Evolutionary conservation across 2,113 vertebrate species (phyloP).

Genomic region (Oxyruncus cristatus): DNA sequence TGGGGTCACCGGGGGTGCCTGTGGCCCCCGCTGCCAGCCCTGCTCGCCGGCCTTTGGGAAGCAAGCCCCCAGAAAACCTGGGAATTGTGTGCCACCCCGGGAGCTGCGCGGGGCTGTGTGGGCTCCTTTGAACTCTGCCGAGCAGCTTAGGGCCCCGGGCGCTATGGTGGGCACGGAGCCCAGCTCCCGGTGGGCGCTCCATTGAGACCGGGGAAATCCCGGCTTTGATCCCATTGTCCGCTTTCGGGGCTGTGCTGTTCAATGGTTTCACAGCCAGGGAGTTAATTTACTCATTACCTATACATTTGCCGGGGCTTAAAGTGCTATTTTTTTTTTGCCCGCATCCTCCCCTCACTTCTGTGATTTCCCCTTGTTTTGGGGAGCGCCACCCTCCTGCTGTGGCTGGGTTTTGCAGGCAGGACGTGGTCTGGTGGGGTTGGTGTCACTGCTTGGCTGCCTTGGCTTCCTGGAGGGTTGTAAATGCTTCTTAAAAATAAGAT

Average conservation of each 20-base stretch:
- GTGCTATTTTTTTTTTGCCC: not conserved
- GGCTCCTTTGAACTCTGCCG: not conserved
- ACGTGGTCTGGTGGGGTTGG: accelerated
- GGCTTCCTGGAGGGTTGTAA: not conserved
- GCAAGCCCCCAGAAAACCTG: not conserved
- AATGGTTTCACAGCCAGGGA: not conserved
- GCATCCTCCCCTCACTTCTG: not conserved
- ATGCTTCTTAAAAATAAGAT: not conserved
- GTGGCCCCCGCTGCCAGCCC: not conserved
- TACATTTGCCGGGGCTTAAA: not conserved
- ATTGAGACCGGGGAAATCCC: not conserved
- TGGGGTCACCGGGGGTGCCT: not conserved
- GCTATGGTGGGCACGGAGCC: not conserved
- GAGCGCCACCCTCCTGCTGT: not conserved
- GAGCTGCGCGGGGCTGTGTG: not conserved
- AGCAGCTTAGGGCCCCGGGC: not conserved
- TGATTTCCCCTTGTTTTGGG: not conserved
- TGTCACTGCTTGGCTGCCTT: not conserved
- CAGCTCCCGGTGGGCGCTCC: not conserved
- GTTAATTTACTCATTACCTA: not conserved
- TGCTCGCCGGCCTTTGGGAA: not conserved
- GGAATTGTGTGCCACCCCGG: not conserved
- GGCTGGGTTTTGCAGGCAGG: not conserved
- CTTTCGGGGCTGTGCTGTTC: not conserved
- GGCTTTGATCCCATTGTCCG: not conserved